Percentiles rank a stretch among this genome's conserved stretches.
Evolutionary conservation across 1,140 invertebrate genomes (phyloP).

Genomic region (Marisa cornuarietis): DNA sequence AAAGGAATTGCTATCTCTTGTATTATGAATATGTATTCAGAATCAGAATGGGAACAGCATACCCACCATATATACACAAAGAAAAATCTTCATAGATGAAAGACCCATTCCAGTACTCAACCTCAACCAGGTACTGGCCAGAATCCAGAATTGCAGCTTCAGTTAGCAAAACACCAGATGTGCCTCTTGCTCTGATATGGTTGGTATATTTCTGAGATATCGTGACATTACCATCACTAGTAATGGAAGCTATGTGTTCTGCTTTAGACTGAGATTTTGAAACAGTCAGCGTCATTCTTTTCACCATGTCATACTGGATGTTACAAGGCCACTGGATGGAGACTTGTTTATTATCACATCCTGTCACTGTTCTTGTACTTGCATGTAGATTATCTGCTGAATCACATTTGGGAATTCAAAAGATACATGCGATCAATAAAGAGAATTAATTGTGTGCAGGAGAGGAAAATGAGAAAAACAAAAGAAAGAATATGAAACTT

Average conservation of each 20-base stretch:
- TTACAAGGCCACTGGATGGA: conserved; percentile 16
- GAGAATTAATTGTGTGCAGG: no score
- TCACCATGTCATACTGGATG: conserved; percentile 10
- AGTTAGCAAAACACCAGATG: neutral
- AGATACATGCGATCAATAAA: no score
- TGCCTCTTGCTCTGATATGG: neutral
- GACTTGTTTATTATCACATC: neutral
- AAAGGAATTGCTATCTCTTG: no score
- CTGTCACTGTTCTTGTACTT: neutral
- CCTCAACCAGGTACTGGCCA: neutral
- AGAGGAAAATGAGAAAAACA: no score
- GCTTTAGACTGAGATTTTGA: neutral
- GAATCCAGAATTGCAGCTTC: neutral
- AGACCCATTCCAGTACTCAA: conserved; percentile 1
- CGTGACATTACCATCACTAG: neutral
- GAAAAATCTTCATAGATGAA: neutral
- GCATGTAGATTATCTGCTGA: neutral
- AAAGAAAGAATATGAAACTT: no score
- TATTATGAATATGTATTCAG: no score
- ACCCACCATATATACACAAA: neutral
- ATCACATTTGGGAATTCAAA: neutral
- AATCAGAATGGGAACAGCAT: neutral
- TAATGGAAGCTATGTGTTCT: neutral
- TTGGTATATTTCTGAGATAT: neutral
- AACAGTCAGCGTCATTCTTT: neutral